Evolutionary conservation across 2,113 vertebrate species (phyloP).

Genomic region (Dipodomys ordii): DNA sequence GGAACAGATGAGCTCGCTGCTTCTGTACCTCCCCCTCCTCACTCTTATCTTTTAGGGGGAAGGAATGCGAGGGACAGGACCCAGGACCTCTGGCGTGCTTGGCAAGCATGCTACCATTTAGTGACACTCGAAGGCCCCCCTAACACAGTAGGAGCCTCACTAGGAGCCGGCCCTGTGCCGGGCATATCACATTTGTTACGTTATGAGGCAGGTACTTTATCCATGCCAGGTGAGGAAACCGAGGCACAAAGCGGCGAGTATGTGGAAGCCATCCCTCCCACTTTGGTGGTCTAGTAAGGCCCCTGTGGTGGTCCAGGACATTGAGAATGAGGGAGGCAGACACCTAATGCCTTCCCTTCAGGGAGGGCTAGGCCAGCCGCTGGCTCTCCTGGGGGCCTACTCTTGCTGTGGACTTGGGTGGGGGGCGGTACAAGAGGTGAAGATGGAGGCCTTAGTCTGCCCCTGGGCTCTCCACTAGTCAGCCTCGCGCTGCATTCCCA

Average conservation of each 20-base stretch:
- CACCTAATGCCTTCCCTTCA: neutral
- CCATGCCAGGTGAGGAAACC: neutral
- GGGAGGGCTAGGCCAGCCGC: fast-evolving
- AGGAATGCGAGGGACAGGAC: neutral
- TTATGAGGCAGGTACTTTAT: neutral
- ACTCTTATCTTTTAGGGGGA: neutral
- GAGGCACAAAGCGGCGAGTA: neutral
- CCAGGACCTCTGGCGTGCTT: neutral
- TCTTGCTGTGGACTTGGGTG: neutral
- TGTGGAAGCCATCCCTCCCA: neutral
- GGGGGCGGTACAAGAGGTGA: neutral
- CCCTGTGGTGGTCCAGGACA: neutral
- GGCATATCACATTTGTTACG: fast-evolving
- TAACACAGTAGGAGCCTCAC: no score
- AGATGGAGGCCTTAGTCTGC: neutral
- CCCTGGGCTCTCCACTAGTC: neutral
- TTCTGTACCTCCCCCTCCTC: fast-evolving
- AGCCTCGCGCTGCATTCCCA: neutral
- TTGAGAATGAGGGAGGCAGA: neutral
- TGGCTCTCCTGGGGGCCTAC: neutral
- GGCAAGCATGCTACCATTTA: neutral
- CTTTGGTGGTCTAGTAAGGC: neutral
- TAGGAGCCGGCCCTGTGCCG: neutral
- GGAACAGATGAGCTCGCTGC: neutral
- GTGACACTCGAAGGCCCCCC: neutral